A percentile compares a stretch with the other conserved stretches of the same genome.
Evolutionary conservation across 2,113 vertebrate genomes (phyloP).

Genomic region (Leiothrix lutea): DNA sequence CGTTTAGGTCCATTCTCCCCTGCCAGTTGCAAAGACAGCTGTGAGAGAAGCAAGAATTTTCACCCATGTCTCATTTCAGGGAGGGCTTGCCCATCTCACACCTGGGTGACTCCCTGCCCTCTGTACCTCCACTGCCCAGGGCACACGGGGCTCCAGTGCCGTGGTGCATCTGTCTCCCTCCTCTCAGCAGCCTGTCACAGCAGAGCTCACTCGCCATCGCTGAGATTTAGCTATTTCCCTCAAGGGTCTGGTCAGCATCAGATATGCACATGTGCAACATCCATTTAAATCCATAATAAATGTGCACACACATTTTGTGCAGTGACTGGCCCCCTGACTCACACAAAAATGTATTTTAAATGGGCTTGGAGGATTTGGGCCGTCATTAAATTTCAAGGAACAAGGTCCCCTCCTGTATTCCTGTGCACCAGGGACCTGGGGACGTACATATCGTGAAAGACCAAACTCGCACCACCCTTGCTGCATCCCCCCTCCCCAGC

Average conservation of each 20-base stretch:
- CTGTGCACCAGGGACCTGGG: background rate
- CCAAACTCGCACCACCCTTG: background rate
- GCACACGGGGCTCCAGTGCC: background rate
- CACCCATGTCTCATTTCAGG: background rate
- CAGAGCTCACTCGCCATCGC: background rate
- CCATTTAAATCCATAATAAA: constrained; percentile 37
- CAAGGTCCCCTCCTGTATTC: background rate
- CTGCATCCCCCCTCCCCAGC: background rate
- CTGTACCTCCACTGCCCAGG: background rate
- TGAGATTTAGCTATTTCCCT: background rate
- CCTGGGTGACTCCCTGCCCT: background rate
- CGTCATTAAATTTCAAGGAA: background rate
- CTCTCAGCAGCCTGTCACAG: background rate
- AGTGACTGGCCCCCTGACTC: background rate
- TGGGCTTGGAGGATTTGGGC: constrained; percentile 17
- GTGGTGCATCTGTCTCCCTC: fast-evolving
- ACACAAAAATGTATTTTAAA: constrained; percentile 10
- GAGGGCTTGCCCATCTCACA: background rate
- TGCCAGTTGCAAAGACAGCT: background rate
- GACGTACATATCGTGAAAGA: background rate
- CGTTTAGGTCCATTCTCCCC: background rate
- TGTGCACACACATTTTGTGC: background rate
- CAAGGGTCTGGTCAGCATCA: background rate
- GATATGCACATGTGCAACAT: constrained; percentile 28
- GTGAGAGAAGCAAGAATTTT: background rate